Base-by-base conservation (phyloP, 2,888 invertebrate species). In the Chalcosyrphus nemorum region DNA sequence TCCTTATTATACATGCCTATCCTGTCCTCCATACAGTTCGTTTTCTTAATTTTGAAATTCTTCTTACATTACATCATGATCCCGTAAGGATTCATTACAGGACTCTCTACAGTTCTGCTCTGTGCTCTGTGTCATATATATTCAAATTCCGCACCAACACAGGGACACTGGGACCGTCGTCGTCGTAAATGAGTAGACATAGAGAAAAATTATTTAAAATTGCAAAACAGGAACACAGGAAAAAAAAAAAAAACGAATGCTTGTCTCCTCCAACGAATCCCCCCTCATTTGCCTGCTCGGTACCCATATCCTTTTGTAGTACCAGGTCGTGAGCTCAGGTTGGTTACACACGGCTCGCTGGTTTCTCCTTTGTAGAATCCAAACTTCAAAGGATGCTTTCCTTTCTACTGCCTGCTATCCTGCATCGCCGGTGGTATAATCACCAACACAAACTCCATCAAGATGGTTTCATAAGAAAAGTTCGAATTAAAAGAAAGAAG, bases 401-500 rank as follows among this genome's bases (percentile, higher is more conserved):
- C 38, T 57, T 78, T 78, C 65, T 57, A 63, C 63, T 76, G 56
- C 68, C 45, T 71, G 41, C 68, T 72, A 59, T 63, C 29, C 68
- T 63, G 35, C 72, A 56, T 66, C 54, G 45, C 78, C 59, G 52
- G 52, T 68, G 74, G 80, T 75, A 84, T 84, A 84, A 84, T 84
- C 84, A 84, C 84, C 80, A 84, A 84, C 84, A 84, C 84, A 75
- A 84, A 80, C 84, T 80, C 75, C 80, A 80, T 80, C 84, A 75
- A 84, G 74, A 84, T 80, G 84, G 80, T 84, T 84, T 80, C 84
- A 80, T 74, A 75, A 80, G 75, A 75, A 84, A 80, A 84, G 74
- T 84, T 84, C 84, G 70, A 84, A 84, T 84, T 84, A 84, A 84
- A 74, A 84, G 74, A 70, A 75, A 63, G 52, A 65, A 70, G 74